Base-by-base conservation (phyloP, 2,888 invertebrate genomes). In the Melanostoma scalare region DNA sequence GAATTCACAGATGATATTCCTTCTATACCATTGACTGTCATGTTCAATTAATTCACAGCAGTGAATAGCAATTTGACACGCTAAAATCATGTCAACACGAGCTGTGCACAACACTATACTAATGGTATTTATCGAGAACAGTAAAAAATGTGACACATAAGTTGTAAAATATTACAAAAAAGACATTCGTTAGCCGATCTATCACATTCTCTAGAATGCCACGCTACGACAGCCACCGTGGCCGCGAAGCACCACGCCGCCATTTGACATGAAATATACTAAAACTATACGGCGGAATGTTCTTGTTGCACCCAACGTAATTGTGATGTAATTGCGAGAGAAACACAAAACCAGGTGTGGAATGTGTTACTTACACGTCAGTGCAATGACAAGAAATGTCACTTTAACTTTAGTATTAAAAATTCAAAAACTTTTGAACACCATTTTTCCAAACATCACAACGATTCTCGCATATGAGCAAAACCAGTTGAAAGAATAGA, bases 51-150 rank as follows among this genome's bases (percentile, higher is more conserved):
- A 79, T 79, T 79, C 65, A 46, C 50, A 67, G 67, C 60, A 30
- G 58, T 63, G 69, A 84, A 84, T 79, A 75, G 84, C 84, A 75
- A 79, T 84, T 84, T 84, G 84, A 84, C 84, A 84, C 84, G 84
- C 84, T 79, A 84, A 84, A 84, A 79, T 84, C 84, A 84, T 79
- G 84, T 84, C 84, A 79, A 84, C 82, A 74, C 69, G 58, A 58
- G 33, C 74, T 44, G 52, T 55, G 68, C 58, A 60, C 38, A 38
- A 69, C 73, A 78, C 61, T 58, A 60, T 71, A 33, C 65, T 84
- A 79, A 79, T 84, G 82, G 69, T 69, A 71, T 79, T 73, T 79
- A 84, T 84, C 40, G 84, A 75, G 55, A 74, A 67, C 56, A 74
- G 53, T 42, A 71, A 60, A 58, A 56, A 65, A 65, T 53, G 55